Base-by-base conservation (phyloP, 2,888 invertebrate species). In the Phaedon cochleariae region DNA sequence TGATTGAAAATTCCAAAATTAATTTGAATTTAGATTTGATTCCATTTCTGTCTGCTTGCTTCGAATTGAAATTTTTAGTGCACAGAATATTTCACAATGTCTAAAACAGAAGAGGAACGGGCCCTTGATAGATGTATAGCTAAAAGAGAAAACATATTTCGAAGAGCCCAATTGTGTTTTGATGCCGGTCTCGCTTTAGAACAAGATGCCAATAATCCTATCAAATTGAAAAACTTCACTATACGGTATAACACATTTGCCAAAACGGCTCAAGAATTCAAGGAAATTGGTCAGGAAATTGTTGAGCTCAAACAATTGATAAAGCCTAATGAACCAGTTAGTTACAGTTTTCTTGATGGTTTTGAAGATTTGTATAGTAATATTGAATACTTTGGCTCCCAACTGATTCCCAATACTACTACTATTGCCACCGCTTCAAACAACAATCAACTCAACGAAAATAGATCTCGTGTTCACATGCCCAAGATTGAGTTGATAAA, bases 401-500 rank as follows among this genome's bases (percentile, higher is more conserved):
- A 45, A 54, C 48, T 61, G 20, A 49, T 49, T 31, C n/a, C 46
- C n/a, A n/a, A n/a, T n/a, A n/a, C n/a, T n/a, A 18, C n/a, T n/a
- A n/a, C n/a, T n/a, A 5, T 10, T 10, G 9, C 10, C 31, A 2
- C 31, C 9, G 6, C 31, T 34, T 9, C 9, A 5, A 10, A 9
- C 31, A 6, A 10, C 15, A n/a, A 12, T 10, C 18, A n/a, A 15
- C 10, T 7, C 29, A 2, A n/a, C 21, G 9, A 51, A 51, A 22
- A 10, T 2, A 34, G 31, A 21, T 5, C n/a, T 15, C 21, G 52
- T 2, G 31, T 52, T 41, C 51, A 52, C 1, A 60, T 60, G 52
- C 52, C 54, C 20, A 59, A 60, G 21, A 60, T 64, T 21, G 64
- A 64, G 48, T 41, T 59, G 6, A 26, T 63, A 49, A 63, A 63